phyloP scores from a whole-genome alignment of 2,888 invertebrate species.

The Synanthedon myopaeformis region DNA sequence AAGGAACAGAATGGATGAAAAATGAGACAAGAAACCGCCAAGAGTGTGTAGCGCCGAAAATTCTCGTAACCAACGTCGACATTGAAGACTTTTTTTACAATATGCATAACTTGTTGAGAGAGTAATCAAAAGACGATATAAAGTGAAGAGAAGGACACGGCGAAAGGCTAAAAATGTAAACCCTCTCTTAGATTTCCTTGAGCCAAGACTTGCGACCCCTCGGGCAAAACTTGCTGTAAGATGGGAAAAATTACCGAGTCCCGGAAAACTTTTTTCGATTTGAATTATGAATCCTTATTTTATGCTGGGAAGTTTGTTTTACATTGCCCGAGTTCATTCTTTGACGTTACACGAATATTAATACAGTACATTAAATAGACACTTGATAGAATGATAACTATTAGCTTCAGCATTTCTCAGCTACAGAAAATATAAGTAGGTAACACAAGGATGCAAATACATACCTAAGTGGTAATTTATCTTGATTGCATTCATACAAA shows the following conservation, averaged over 20 bases:
- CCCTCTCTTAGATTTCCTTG: conserved; percentile 62
- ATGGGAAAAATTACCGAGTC: conserved; percentile 66
- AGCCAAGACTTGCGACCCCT: conserved; percentile 55
- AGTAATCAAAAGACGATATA: conserved; percentile 71
- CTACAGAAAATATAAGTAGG: too few species aligned
- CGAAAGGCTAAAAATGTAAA: conserved; percentile 69
- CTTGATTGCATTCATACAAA: too few species aligned
- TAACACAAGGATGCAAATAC: too few species aligned
- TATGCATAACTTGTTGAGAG: conserved; percentile 70
- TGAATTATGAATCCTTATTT: conserved; percentile 71
- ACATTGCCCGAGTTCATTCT: conserved; percentile 46
- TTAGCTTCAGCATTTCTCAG: too few species aligned
- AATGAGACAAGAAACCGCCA: conserved; percentile 47
- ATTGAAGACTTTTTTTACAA: conserved; percentile 47
- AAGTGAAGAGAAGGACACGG: conserved; percentile 64
- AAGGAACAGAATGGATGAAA: conserved; percentile 49
- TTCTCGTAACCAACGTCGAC: conserved; percentile 44
- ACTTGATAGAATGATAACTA: conserved; percentile 5
- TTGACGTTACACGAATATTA: conserved; percentile 46
- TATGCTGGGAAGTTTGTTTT: conserved; percentile 60
- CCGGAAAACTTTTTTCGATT: conserved; percentile 66
- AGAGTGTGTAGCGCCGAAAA: conserved; percentile 43
- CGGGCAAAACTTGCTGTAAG: conserved; percentile 60
- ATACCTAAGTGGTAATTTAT: too few species aligned
- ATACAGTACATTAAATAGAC: conserved; percentile 31